These are phyloP conservation scores for Cephus rjabovi DNA, from an alignment of 2,888 invertebrate genomes.

Conservation along the genomic window DNA sequence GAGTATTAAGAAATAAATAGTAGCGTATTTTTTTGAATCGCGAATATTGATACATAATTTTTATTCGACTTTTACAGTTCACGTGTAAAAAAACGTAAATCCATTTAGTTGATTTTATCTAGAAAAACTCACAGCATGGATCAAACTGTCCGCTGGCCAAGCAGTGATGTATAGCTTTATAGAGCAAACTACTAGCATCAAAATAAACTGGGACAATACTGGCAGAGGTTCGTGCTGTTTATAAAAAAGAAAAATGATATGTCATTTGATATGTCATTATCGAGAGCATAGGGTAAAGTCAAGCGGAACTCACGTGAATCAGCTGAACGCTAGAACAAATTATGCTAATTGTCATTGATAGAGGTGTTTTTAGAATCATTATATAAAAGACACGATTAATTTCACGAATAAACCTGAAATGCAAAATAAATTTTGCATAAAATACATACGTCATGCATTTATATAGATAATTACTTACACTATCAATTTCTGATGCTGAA, in stretches of 20 bases:
- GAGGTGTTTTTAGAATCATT: slow-evolving; percentile 44
- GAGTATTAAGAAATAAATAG: not conserved
- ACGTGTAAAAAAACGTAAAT: not conserved
- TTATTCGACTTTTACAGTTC: not conserved
- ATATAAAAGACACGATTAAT: slow-evolving; percentile 33
- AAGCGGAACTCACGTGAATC: not conserved
- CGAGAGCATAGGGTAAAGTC: not conserved
- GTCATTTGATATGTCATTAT: not conserved
- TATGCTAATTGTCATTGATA: not conserved
- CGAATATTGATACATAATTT: not conserved
- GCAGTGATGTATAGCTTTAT: slow-evolving; percentile 44
- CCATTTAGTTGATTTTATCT: not conserved
- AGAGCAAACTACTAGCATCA: slow-evolving; percentile 41
- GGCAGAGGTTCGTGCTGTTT: slow-evolving; percentile 36
- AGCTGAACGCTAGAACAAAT: not conserved
- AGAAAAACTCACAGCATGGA: slow-evolving; percentile 36
- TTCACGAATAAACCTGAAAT: slow-evolving; percentile 38
- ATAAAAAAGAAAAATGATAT: not conserved
- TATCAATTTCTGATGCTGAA: slow-evolving; percentile 41
- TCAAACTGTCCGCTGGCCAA: slow-evolving; percentile 51
- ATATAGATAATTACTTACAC: slow-evolving; percentile 28
- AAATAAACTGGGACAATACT: slow-evolving; percentile 38
- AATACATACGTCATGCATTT: not conserved
- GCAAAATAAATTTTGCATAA: not conserved
- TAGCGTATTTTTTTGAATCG: not conserved